A percentile compares a stretch with the other conserved stretches of the same genome.
Conservation (phyloP, 2,113 vertebrate species). For the Grallaria varia region DNA sequence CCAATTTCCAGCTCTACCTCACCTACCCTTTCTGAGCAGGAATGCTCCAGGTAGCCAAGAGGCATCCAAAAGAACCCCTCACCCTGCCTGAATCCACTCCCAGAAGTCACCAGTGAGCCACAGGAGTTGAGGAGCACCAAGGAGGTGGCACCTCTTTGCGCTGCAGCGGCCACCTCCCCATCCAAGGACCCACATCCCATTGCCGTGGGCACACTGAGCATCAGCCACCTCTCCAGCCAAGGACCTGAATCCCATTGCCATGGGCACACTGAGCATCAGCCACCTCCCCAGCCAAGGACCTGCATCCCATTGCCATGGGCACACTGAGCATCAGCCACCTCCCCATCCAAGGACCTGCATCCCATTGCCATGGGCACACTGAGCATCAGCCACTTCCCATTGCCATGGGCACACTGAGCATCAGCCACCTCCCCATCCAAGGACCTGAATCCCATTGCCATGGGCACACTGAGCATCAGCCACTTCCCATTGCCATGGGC, state of each 20-base stretch:
- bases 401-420: neutral
- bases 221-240: neutral
- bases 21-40: neutral
- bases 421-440: neutral
- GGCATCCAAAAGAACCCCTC: neutral
- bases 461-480: too few relatives aligned
- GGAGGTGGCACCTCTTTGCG: neutral
- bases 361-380: rapidly evolving
- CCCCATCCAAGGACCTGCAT: neutral
- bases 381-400: neutral
- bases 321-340: rapidly evolving
- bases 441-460: too few relatives aligned
- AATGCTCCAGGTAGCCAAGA: neutral
- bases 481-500: neutral
- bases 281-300: neutral
- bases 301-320: neutral
- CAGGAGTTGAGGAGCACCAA: neutral
- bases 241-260: neutral
- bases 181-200: neutral
- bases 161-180: neutral
- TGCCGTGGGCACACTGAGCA: rapidly evolving
- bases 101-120: rapidly evolving
- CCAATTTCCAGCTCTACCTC: neutral
- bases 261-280: rapidly evolving
- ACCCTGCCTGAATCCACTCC: neutral